A percentile compares a stretch with the other conserved stretches of the same genome.
Evolutionary conservation across 37 sponge, comb jelly and placozoan genomes (phyloP).

Genomic region (Cladorhizidae sp.): DNA sequence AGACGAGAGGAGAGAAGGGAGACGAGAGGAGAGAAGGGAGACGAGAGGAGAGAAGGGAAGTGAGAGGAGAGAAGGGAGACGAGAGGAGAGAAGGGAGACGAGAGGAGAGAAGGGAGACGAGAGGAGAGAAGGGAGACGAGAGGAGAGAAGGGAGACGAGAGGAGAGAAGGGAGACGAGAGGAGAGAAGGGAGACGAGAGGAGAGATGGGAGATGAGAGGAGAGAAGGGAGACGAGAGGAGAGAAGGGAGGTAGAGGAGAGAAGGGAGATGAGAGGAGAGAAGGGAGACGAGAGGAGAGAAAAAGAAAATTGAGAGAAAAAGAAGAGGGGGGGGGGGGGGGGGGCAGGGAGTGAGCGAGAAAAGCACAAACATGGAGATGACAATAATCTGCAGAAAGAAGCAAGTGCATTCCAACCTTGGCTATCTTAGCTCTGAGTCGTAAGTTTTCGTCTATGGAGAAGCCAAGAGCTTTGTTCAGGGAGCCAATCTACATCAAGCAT

Average conservation of each 20-base stretch:
- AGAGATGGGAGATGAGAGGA: not conserved
- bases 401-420: conserved; percentile 34
- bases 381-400: not conserved
- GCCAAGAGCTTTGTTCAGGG: conserved; percentile 51
- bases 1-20: not conserved
- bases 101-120: not conserved
- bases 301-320: no score
- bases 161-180: not conserved
- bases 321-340: not conserved
- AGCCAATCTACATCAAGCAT: conserved; percentile 38
- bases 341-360: conserved; percentile 15
- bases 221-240: not conserved
- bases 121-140: not conserved
- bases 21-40: not conserved
- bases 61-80: not conserved
- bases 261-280: conserved; percentile 13
- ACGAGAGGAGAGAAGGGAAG: no score
- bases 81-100: not conserved
- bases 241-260: conserved; percentile 22
- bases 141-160: not conserved
- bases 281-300: not conserved
- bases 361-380: not conserved
- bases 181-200: not conserved
- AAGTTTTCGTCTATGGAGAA: conserved; percentile 68
- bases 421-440: conserved; percentile 53